A percentile compares a stretch with the other conserved stretches of the same genome.
These are phyloP conservation scores for Sicus ferrugineus DNA, from an alignment of 2,888 invertebrate genomes.

Conservation along the genomic window DNA sequence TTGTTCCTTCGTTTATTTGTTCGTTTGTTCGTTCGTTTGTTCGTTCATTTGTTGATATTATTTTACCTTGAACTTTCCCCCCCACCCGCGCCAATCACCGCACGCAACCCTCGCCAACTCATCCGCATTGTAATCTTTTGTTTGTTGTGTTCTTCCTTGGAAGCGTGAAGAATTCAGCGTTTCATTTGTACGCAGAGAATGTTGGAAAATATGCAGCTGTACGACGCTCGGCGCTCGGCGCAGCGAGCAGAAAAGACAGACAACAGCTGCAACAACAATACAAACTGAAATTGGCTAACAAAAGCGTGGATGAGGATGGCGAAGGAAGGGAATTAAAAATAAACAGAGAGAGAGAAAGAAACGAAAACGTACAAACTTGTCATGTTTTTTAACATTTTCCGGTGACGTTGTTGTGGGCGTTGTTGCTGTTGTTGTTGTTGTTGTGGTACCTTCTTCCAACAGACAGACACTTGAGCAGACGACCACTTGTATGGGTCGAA, in stretches of 20 bases:
- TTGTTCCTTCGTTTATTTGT: no score
- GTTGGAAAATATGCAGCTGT: background rate
- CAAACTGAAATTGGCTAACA: conserved; percentile 10
- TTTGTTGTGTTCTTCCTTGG: background rate
- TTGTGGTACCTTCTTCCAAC: background rate
- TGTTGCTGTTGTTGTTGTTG: background rate
- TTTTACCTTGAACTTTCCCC: conserved; percentile 10
- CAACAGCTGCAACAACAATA: conserved; percentile 8
- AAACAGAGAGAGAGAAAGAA: conserved; percentile 3
- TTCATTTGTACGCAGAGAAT: conserved; percentile 4
- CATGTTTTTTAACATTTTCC: conserved; percentile 32
- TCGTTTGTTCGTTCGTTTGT: no score
- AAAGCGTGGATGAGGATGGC: background rate
- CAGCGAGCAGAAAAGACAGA: background rate
- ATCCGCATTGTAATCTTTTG: background rate
- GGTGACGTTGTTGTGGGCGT: conserved; percentile 21
- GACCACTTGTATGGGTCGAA: background rate
- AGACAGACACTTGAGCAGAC: background rate
- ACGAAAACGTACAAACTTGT: conserved; percentile 33
- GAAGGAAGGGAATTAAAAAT: conserved; percentile 5
- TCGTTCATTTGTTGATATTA: no score
- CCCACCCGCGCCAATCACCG: background rate
- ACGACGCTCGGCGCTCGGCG: no score
- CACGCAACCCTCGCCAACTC: no score
- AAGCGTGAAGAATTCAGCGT: conserved; percentile 11